Evolutionary conservation across 2,888 invertebrate species (phyloP).

Genomic region (Sussaba pulchella): DNA sequence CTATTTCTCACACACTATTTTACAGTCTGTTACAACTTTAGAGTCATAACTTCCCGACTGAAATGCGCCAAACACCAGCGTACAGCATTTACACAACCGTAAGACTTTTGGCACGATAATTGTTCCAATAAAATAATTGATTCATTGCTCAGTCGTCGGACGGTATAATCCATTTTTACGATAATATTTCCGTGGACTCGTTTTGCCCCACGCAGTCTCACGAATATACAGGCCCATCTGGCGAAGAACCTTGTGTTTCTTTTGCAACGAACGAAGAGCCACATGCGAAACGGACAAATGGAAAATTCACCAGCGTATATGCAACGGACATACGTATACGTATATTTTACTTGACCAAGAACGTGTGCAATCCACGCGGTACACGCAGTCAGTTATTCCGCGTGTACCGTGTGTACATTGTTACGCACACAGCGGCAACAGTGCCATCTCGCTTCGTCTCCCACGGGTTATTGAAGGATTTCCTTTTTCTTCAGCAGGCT

Average conservation of each 20-base stretch:
- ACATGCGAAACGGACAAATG: not conserved
- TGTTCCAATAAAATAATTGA: not conserved
- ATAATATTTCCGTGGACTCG: not conserved
- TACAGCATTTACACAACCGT: no score
- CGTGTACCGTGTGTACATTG: conserved; percentile 30
- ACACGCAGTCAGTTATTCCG: conserved; percentile 9
- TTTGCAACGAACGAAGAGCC: no score
- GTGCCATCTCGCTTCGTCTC: conserved; percentile 55
- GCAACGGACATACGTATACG: not conserved
- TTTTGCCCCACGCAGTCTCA: not conserved
- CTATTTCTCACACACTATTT: no score
- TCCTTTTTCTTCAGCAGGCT: conserved; percentile 22
- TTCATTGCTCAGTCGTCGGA: not conserved
- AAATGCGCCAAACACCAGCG: no score
- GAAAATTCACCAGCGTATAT: not conserved
- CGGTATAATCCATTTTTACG: not conserved
- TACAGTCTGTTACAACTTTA: no score
- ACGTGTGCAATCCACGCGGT: conserved; percentile 27
- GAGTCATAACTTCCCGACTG: no score
- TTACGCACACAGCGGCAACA: conserved; percentile 57
- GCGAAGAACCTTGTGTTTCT: not conserved
- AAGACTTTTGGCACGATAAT: not conserved
- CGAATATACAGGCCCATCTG: not conserved
- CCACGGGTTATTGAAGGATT: conserved; percentile 45
- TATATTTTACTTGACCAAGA: conserved; percentile 32